phyloP scores from a whole-genome alignment of 2,797 vertebrate genomes.

The Heteromormyrus szaboi region DNA sequence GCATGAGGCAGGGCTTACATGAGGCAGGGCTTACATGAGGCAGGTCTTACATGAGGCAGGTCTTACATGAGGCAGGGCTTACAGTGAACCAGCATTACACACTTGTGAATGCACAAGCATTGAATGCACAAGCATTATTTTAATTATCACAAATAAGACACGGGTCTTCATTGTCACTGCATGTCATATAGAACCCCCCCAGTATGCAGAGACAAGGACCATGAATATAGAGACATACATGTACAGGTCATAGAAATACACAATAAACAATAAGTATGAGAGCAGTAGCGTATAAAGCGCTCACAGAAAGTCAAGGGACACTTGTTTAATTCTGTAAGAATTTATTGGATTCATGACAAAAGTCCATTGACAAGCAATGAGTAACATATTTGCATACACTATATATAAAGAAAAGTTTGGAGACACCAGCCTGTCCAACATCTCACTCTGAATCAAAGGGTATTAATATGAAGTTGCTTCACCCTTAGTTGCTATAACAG shows the following conservation, averaged over 20 bases:
- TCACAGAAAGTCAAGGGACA: background rate
- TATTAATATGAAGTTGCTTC: background rate
- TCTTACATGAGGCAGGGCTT: too few species aligned
- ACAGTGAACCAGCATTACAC: background rate
- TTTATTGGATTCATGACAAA: background rate
- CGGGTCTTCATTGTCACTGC: background rate
- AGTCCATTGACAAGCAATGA: background rate
- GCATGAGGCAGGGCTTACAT: background rate
- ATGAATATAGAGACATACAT: background rate
- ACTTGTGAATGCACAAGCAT: background rate
- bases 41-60: too few species aligned
- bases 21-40: too few species aligned
- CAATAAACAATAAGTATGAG: background rate
- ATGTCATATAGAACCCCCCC: too few species aligned
- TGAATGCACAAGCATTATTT: background rate
- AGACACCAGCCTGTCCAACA: background rate
- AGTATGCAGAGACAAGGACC: background rate
- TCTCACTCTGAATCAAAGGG: background rate
- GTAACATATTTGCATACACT: background rate
- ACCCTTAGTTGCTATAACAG: background rate
- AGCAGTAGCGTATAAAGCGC: background rate
- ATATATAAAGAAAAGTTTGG: background rate
- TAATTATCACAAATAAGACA: background rate
- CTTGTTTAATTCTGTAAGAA: background rate
- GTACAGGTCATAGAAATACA: background rate